These are phyloP conservation scores for Melitaea athalia DNA, from an alignment of 2,888 invertebrate species.

Conservation along the genomic window DNA sequence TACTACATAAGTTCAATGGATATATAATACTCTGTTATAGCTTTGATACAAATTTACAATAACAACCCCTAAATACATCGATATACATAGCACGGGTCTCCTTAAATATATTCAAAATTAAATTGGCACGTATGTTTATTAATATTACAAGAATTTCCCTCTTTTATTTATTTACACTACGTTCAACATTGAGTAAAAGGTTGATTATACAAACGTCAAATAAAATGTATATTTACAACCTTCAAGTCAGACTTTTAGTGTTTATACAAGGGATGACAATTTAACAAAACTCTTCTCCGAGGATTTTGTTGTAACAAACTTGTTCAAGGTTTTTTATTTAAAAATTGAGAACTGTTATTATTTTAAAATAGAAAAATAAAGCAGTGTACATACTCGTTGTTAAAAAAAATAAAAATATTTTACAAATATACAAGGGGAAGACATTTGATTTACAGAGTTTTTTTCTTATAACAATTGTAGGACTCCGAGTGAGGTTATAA, in stretches of 20 bases:
- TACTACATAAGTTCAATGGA: neutral
- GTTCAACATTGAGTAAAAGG: slow-evolving; percentile 1
- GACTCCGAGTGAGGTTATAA: too few species aligned
- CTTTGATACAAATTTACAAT: neutral
- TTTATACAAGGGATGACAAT: neutral
- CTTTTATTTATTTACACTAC: slow-evolving; percentile 1
- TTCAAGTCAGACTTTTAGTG: slow-evolving; percentile 12
- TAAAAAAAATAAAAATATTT: too few species aligned
- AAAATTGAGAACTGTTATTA: too few species aligned
- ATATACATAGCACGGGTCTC: neutral
- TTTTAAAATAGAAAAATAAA: too few species aligned
- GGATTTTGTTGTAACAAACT: too few species aligned
- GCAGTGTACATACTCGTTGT: too few species aligned
- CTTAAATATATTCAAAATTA: neutral
- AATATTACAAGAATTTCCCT: neutral
- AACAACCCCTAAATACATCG: neutral
- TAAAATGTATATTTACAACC: slow-evolving; percentile 6
- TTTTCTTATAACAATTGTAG: too few species aligned
- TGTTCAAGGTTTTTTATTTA: too few species aligned
- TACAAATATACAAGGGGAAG: too few species aligned
- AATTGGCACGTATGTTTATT: slow-evolving; percentile 2
- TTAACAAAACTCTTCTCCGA: neutral
- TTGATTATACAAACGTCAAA: neutral
- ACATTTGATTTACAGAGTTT: too few species aligned
- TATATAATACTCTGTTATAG: neutral